Conservation (phyloP, 2,113 vertebrate genomes). For the Psammodynastes pulverulentus region DNA sequence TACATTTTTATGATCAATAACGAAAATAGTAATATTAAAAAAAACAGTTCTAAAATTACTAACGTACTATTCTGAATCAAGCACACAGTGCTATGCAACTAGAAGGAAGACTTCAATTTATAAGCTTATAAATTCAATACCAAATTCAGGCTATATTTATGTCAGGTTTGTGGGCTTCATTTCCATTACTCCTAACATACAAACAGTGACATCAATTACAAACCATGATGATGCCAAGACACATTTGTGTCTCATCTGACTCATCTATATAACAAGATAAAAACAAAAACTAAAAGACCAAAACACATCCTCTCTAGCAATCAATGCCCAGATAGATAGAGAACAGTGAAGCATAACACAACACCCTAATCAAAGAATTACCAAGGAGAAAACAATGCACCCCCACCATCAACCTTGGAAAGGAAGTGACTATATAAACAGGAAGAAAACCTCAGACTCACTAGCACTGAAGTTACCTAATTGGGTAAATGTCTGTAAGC, state of each 20-base stretch:
- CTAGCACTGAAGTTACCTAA: too few relatives aligned
- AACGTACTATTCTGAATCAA: neutral
- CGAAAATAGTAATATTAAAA: neutral
- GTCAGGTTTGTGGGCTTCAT: neutral
- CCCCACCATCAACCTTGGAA: too few relatives aligned
- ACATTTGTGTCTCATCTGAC: neutral
- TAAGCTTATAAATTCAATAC: neutral
- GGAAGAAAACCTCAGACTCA: too few relatives aligned
- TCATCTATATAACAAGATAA: too few relatives aligned
- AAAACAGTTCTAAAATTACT: neutral
- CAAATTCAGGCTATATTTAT: neutral
- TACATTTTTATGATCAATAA: neutral
- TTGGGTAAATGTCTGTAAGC: too few relatives aligned
- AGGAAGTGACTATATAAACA: too few relatives aligned
- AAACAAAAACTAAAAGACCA: too few relatives aligned
- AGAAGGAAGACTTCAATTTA: neutral
- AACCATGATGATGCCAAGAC: neutral
- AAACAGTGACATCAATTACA: neutral
- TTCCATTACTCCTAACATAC: neutral
- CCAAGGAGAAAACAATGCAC: too few relatives aligned
- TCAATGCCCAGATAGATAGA: too few relatives aligned
- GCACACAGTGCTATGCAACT: neutral
- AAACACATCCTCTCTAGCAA: too few relatives aligned
- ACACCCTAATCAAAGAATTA: too few relatives aligned
- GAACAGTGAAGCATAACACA: too few relatives aligned